Percentiles rank a stretch among this genome's conserved stretches.
Conservation (phyloP, 1,140 invertebrate genomes). For the Plectrocnemia conspersa region DNA sequence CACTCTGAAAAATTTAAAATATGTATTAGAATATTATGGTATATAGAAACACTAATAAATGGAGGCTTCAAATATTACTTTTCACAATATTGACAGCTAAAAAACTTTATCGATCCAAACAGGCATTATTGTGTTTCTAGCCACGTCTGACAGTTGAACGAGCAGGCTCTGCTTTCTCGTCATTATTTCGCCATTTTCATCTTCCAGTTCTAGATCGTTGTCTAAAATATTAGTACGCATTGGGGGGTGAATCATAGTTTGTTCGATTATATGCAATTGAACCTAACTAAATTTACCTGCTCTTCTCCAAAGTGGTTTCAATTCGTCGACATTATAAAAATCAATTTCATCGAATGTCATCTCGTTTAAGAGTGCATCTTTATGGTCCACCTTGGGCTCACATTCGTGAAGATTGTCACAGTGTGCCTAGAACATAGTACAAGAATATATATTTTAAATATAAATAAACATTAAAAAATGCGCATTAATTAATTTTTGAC, state of each 20-base stretch:
- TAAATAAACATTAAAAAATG: no score
- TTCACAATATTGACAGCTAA: constrained; percentile 19
- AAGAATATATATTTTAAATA: no score
- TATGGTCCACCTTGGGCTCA: constrained; percentile 14
- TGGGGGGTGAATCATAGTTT: no score
- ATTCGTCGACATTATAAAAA: constrained; percentile 3
- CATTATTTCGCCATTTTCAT: not conserved
- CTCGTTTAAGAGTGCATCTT: constrained; percentile 8
- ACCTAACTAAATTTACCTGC: no score
- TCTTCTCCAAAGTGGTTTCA: constrained; percentile 9
- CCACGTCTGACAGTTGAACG: constrained; percentile 11
- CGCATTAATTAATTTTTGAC: no score
- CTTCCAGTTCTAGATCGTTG: not conserved
- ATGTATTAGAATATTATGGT: not conserved
- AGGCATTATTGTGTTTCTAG: constrained; percentile 5
- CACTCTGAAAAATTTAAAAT: constrained; percentile 10
- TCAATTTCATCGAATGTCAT: constrained; percentile 13
- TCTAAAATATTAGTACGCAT: no score
- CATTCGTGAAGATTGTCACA: constrained; percentile 5
- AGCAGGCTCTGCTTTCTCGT: constrained; percentile 9
- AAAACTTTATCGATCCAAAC: constrained; percentile 21
- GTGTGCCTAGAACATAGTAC: constrained; percentile 11
- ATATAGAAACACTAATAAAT: not conserved
- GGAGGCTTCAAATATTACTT: constrained; percentile 2
- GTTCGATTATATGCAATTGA: no score